A percentile compares a stretch with the other conserved stretches of the same genome.
These are phyloP conservation scores for Scolopax rusticola DNA, from an alignment of 2,797 vertebrate species.

Conservation along the genomic window DNA sequence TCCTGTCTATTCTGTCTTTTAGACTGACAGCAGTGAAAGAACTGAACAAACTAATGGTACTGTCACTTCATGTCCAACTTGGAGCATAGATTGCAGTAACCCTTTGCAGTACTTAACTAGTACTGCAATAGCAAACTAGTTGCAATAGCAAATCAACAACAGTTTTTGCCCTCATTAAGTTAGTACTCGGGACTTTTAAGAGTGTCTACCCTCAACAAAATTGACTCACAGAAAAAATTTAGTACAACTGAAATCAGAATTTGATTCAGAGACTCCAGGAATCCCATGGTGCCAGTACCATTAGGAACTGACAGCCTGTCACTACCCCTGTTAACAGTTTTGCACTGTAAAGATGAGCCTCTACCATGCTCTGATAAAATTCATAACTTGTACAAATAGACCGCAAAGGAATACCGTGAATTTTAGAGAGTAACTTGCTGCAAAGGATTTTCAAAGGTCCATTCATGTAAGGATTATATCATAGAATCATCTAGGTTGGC, in stretches of 20 bases:
- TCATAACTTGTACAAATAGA: background rate
- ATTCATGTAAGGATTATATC: background rate
- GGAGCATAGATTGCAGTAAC: background rate
- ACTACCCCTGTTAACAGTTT: background rate
- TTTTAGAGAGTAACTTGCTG: background rate
- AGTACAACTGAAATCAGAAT: background rate
- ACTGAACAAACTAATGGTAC: background rate
- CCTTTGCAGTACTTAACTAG: background rate
- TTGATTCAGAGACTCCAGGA: background rate
- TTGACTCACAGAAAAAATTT: constrained; percentile 2
- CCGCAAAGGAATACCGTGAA: background rate
- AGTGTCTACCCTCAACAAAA: background rate
- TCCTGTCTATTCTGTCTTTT: background rate
- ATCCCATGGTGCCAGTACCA: background rate
- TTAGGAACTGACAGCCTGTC: constrained; percentile 7
- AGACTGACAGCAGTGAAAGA: background rate
- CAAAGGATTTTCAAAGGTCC: background rate
- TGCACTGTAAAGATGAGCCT: background rate
- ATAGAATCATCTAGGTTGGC: no score
- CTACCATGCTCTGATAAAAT: background rate
- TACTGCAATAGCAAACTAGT: background rate
- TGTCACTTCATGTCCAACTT: background rate
- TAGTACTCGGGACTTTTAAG: background rate
- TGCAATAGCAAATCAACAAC: background rate
- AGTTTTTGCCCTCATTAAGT: background rate